Evolutionary conservation across 1,140 invertebrate species (phyloP).

Genomic region (Paraescarpia echinospica): DNA sequence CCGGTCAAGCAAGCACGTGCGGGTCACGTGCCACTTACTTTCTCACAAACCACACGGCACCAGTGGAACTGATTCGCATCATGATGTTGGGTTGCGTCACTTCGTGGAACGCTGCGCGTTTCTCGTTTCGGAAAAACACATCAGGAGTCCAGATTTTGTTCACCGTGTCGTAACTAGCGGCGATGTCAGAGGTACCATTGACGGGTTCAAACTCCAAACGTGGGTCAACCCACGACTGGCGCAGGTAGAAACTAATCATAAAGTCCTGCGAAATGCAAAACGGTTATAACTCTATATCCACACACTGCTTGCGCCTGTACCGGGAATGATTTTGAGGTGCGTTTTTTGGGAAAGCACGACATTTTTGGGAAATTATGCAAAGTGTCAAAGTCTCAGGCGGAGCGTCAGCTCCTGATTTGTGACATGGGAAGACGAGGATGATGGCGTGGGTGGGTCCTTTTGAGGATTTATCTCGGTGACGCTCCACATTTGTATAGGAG

Average conservation of each 20-base stretch:
- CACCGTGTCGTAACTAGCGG: background rate
- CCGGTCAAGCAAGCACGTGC: background rate
- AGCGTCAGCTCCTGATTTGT: no score
- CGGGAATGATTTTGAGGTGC: background rate
- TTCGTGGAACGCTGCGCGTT: constrained; percentile 56
- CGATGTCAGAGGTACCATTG: constrained; percentile 15
- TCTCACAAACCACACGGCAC: constrained; percentile 27
- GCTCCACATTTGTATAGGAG: no score
- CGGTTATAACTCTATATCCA: background rate
- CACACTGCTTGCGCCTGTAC: background rate
- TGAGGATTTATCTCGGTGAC: no score
- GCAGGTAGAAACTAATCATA: constrained; percentile 20
- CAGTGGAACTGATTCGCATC: constrained; percentile 37
- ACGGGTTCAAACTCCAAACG: background rate
- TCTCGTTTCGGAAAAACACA: constrained; percentile 59
- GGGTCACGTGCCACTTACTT: constrained; percentile 25
- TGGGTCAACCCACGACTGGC: constrained; percentile 11
- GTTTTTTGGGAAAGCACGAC: no score
- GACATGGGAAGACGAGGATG: no score
- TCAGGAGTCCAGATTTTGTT: constrained; percentile 57
- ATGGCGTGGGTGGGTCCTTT: no score
- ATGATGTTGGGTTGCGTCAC: constrained; percentile 60
- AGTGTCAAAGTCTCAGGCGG: no score
- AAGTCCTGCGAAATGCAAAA: constrained; percentile 20
- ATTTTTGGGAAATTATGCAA: no score